Conservation (phyloP, 1,140 invertebrate species). For the Arctopsyche grandis region DNA sequence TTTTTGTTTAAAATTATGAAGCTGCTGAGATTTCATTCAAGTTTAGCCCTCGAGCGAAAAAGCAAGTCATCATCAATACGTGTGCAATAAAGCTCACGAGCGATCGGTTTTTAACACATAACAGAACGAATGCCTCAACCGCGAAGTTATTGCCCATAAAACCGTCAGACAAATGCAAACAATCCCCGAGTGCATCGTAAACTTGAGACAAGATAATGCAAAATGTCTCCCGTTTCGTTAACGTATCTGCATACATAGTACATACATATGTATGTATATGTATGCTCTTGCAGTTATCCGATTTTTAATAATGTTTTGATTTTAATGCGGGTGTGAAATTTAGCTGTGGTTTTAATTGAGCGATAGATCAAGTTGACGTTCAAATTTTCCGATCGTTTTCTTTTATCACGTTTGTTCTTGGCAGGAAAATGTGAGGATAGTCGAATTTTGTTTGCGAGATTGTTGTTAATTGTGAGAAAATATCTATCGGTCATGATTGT, state of each 20-base stretch:
- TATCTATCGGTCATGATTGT: too few species aligned
- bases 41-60: not conserved
- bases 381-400: too few species aligned
- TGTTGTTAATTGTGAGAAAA: too few species aligned
- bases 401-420: too few species aligned
- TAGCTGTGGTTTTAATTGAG: too few species aligned
- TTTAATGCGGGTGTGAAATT: too few species aligned
- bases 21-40: not conserved
- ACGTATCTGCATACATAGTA: not conserved
- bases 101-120: slow-evolving; percentile 37
- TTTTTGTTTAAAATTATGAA: not conserved
- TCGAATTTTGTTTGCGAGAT: too few species aligned
- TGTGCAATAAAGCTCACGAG: slow-evolving; percentile 42
- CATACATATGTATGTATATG: not conserved
- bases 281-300: not conserved
- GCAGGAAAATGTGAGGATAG: too few species aligned
- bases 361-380: too few species aligned
- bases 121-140: slow-evolving; percentile 12
- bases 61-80: slow-evolving; percentile 6
- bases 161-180: slow-evolving; percentile 48
- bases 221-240: not conserved
- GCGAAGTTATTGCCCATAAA: slow-evolving; percentile 49
- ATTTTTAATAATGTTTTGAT: too few species aligned
- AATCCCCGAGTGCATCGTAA: slow-evolving; percentile 30
- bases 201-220: slow-evolving; percentile 7